Evolutionary conservation across 2,888 invertebrate species (phyloP).

Genomic region (Lasioglossum leucozonium): DNA sequence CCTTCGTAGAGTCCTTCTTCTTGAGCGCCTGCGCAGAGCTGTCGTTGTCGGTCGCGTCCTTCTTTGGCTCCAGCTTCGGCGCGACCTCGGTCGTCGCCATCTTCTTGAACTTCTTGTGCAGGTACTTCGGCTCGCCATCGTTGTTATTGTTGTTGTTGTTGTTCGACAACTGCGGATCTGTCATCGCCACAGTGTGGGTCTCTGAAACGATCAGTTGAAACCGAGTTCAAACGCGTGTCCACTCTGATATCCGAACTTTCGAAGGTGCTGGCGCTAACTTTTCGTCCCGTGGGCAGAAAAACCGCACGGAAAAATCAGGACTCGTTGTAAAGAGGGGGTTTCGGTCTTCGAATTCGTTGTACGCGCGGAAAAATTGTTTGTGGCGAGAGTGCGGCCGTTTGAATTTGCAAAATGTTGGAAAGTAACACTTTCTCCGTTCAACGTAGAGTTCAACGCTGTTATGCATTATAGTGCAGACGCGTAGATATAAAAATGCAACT

Average conservation of each 20-base stretch:
- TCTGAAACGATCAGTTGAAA: conserved; percentile 69
- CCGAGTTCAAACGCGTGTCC: background rate
- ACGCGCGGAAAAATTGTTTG: no score
- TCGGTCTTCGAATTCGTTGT: background rate
- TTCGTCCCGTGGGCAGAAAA: background rate
- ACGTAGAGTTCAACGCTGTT: background rate
- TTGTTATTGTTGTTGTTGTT: conserved; percentile 79
- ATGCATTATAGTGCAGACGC: no score
- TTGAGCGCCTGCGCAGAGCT: conserved; percentile 64
- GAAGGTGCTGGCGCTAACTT: background rate
- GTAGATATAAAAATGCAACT: background rate
- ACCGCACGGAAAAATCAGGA: background rate
- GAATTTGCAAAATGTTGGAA: no score
- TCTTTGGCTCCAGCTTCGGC: conserved; percentile 78
- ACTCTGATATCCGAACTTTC: background rate
- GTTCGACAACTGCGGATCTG: conserved; percentile 82
- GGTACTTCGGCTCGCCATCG: conserved; percentile 89
- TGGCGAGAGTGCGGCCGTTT: no score
- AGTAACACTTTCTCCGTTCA: background rate
- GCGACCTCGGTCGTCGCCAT: conserved; percentile 87
- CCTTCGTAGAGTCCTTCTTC: conserved; percentile 67
- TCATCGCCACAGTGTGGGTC: conserved; percentile 81
- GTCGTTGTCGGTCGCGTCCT: conserved; percentile 65
- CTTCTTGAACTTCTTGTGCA: conserved; percentile 97
- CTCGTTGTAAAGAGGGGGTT: background rate